Base-by-base conservation (phyloP, 2,797 vertebrate genomes). In the Molossus molossus region DNA sequence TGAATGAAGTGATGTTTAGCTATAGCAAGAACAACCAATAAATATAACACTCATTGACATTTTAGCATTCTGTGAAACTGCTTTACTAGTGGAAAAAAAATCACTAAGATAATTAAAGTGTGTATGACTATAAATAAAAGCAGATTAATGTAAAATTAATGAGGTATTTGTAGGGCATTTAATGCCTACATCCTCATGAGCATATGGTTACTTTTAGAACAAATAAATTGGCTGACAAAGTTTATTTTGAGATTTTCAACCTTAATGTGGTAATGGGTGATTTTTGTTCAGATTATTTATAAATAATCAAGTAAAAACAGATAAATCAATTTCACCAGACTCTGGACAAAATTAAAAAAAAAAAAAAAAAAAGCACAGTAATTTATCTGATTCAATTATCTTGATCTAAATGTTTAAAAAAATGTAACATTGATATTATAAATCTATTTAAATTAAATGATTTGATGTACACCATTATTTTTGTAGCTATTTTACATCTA, bases 131-230 rank as follows among this genome's bases (percentile, higher is more conserved):
- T 37, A 97, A 93, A 93, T 82, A 17, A 95, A 92, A 55, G 8
- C 18, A 80, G n/a, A 96, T 91, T 94, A 95, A 96, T 89, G 3
- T 83, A 97, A 97, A 96, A 97, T 90, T 89, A 96, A 95, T 91
- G 40, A 96, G 93, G 80, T 89, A 81, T 77, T 69, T 94, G 13
- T 62, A 95, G 76, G 25, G 7, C 10, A 84, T 86, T 84, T 94
- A 91, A 94, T 94, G 50, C 27, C 9, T 93, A 90, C 12, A 86
- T 82, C 37, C 50, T 92, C 14, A 21, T 69, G 53, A 94, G 89
- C 40, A 93, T 76, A 91, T 70, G 60, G 50, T 45, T 77, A 87
- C 50, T 90, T 95, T 94, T 23, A 84, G 15, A 91, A 86, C 53
- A 67, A 89, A 23, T 85, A 86, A 95, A 94, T 17, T 58, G 50